phyloP scores from a whole-genome alignment of 1,140 invertebrate genomes.

The Aphidius gifuensis region DNA sequence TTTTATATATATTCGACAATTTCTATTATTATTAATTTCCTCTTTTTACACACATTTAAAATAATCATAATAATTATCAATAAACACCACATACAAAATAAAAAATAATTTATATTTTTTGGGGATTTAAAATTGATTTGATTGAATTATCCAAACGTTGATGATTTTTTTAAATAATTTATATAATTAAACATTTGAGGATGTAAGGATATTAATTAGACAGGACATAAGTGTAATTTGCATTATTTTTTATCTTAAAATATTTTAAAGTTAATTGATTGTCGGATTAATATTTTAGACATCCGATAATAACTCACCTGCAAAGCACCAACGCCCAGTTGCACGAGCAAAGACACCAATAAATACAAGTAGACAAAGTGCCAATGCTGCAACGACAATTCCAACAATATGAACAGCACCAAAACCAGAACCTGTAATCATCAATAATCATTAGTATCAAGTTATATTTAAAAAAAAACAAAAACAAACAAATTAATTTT shows the following conservation, averaged over 20 bases:
- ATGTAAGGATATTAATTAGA: not conserved
- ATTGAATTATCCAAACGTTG: slow-evolving; percentile 25
- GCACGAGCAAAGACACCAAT: slow-evolving; percentile 72
- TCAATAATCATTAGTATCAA: slow-evolving; percentile 22
- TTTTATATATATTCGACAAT: not conserved
- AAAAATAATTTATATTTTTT: not conserved
- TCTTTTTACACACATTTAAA: not conserved
- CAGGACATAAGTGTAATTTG: too few relatives aligned
- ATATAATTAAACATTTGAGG: slow-evolving; percentile 2
- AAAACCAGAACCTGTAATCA: slow-evolving; percentile 62
- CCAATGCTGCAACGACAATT: slow-evolving; percentile 67
- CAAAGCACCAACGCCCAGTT: slow-evolving; percentile 79
- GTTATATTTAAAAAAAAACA: slow-evolving; percentile 11
- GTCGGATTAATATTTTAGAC: slow-evolving; percentile 6
- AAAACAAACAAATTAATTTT: slow-evolving; percentile 12
- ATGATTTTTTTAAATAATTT: not conserved
- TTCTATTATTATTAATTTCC: slow-evolving; percentile 4
- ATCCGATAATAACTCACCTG: slow-evolving; percentile 63
- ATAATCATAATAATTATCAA: not conserved
- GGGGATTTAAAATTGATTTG: not conserved
- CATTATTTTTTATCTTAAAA: too few relatives aligned
- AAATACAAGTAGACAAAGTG: slow-evolving; percentile 64
- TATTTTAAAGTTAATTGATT: not conserved
- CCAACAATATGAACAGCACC: slow-evolving; percentile 72
- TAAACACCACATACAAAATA: not conserved